Conservation (phyloP, 2,113 vertebrate species). For the Aptenodytes forsteri region DNA sequence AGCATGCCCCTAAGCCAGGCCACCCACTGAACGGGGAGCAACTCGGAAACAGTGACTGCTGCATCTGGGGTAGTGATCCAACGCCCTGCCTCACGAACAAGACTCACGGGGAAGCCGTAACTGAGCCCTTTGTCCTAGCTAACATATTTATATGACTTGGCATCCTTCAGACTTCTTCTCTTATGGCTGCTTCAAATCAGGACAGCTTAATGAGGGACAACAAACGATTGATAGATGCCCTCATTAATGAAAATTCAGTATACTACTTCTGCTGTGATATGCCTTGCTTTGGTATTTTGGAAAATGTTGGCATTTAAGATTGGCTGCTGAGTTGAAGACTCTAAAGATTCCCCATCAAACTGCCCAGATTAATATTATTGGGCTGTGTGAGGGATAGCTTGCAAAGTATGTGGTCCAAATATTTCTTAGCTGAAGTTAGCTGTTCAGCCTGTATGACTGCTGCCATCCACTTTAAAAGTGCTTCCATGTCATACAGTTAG, state of each 20-base stretch:
- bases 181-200: neutral
- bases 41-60: neutral
- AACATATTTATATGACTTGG: neutral
- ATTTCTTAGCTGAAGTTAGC: neutral
- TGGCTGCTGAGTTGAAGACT: neutral
- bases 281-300: neutral
- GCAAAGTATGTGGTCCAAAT: neutral
- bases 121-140: neutral
- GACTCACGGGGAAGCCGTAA: neutral
- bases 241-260: neutral
- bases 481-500: neutral
- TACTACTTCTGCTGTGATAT: neutral
- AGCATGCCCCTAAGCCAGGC: neutral
- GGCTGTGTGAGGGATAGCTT: neutral
- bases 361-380: neutral
- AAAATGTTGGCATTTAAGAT: neutral
- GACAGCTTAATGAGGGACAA: slow-evolving; percentile 1
- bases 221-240: neutral
- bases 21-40: neutral
- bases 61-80: neutral
- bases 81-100: neutral
- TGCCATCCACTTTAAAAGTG: neutral
- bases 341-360: neutral
- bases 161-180: neutral
- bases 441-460: neutral